Percentiles rank a stretch among this genome's conserved stretches.
phyloP scores from a whole-genome alignment of 2,888 invertebrate genomes.

The Idaea aversata region DNA sequence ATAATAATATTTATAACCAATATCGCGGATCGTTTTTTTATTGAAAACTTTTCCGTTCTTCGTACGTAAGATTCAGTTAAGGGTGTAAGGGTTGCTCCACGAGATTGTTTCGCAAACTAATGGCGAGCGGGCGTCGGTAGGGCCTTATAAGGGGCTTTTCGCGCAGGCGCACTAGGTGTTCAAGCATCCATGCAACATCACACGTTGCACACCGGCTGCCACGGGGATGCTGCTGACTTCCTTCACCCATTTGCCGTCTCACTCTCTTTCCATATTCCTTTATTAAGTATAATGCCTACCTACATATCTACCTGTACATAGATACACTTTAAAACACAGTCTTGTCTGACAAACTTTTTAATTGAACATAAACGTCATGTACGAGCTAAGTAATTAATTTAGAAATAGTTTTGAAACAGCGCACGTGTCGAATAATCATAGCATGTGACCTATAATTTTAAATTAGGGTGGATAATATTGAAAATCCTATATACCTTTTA shows the following conservation, averaged over 20 bases:
- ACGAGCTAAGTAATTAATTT: too few relatives aligned
- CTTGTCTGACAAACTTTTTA: too few relatives aligned
- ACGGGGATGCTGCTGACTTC: conserved; percentile 16
- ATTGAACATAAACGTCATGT: too few relatives aligned
- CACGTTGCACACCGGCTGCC: conserved; percentile 34
- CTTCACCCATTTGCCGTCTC: conserved; percentile 6
- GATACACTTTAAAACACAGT: too few relatives aligned
- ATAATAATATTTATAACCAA: conserved; percentile 23
- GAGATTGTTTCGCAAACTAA: conserved; percentile 55
- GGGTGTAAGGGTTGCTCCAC: conserved; percentile 48
- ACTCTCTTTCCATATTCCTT: not conserved
- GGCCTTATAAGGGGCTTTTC: conserved; percentile 50
- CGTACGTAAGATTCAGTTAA: conserved; percentile 31
- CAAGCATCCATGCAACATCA: conserved; percentile 39
- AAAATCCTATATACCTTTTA: too few relatives aligned
- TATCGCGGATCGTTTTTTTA: conserved; percentile 35
- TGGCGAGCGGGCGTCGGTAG: conserved; percentile 34
- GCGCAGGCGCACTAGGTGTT: conserved; percentile 55
- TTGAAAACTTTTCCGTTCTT: conserved; percentile 58
- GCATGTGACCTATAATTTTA: too few relatives aligned
- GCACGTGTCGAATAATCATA: too few relatives aligned
- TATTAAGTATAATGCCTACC: not conserved
- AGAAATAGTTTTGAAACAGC: too few relatives aligned
- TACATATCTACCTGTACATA: not conserved
- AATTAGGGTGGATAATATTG: too few relatives aligned